Evolutionary conservation across 1,140 invertebrate genomes (phyloP).

Genomic region (Geopemphigus sp.): DNA sequence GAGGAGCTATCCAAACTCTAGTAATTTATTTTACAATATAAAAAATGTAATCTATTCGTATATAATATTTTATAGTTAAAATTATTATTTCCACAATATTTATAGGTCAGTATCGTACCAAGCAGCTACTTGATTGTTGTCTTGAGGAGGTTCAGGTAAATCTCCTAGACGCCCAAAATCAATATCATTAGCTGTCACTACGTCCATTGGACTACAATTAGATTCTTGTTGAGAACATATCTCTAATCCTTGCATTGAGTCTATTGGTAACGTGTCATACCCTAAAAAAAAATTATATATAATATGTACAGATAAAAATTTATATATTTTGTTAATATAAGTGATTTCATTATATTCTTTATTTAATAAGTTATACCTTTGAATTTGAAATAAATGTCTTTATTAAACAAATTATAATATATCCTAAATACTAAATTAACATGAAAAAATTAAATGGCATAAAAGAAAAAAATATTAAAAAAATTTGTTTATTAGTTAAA

Average conservation of each 20-base stretch:
- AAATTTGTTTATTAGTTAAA: too few relatives aligned
- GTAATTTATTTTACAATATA: constrained; percentile 13
- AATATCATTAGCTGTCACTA: constrained; percentile 68
- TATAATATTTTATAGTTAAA: constrained; percentile 22
- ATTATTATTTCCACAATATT: not conserved
- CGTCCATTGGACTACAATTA: constrained; percentile 77
- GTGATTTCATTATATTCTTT: too few relatives aligned
- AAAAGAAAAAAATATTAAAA: too few relatives aligned
- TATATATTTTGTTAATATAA: not conserved
- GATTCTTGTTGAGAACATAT: constrained; percentile 71
- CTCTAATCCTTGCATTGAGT: constrained; percentile 91
- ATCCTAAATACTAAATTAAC: too few relatives aligned
- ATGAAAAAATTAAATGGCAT: too few relatives aligned
- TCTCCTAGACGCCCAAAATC: constrained; percentile 76
- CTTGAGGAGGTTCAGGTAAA: constrained; percentile 77
- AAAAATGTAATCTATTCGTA: constrained; percentile 30
- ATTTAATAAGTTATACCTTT: too few relatives aligned
- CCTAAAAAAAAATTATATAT: constrained; percentile 59
- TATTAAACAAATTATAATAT: too few relatives aligned
- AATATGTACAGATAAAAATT: not conserved
- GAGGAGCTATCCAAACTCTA: not conserved
- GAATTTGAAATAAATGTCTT: too few relatives aligned
- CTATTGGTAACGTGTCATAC: constrained; percentile 96
- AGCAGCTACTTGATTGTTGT: constrained; percentile 85
- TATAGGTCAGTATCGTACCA: constrained; percentile 97